Evolutionary conservation across 2,113 vertebrate species (phyloP).

Genomic region (Pseudopodoces humilis): DNA sequence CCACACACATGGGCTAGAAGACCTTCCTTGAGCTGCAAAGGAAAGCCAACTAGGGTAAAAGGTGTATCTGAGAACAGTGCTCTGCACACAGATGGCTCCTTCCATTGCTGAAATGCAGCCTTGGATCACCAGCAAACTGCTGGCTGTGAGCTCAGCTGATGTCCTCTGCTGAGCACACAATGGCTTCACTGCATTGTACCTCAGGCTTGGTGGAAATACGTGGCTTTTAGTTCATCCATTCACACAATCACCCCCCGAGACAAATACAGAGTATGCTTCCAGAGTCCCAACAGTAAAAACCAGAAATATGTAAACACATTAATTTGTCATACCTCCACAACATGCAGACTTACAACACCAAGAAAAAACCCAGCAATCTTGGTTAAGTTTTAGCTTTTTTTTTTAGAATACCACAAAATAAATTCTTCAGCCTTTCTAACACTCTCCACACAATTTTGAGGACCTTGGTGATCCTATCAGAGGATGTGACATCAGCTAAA

Average conservation of each 20-base stretch:
- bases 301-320: neutral
- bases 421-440: neutral
- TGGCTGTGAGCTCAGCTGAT: neutral
- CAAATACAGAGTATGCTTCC: neutral
- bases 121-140: neutral
- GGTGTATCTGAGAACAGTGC: neutral
- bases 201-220: fast-evolving
- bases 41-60: neutral
- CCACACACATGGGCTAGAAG: neutral
- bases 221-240: neutral
- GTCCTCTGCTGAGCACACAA: neutral
- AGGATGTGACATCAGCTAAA: neutral
- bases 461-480: neutral
- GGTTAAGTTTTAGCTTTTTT: neutral
- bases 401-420: neutral
- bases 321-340: neutral
- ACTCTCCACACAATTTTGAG: neutral
- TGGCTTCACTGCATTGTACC: fast-evolving
- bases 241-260: fast-evolving
- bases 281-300: neutral
- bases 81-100: neutral
- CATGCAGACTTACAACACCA: neutral
- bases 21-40: neutral
- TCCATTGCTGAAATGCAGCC: neutral
- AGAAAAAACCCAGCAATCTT: neutral